Evolutionary conservation across 2,888 invertebrate species (phyloP).

Genomic region (Ephialtes manifestator): DNA sequence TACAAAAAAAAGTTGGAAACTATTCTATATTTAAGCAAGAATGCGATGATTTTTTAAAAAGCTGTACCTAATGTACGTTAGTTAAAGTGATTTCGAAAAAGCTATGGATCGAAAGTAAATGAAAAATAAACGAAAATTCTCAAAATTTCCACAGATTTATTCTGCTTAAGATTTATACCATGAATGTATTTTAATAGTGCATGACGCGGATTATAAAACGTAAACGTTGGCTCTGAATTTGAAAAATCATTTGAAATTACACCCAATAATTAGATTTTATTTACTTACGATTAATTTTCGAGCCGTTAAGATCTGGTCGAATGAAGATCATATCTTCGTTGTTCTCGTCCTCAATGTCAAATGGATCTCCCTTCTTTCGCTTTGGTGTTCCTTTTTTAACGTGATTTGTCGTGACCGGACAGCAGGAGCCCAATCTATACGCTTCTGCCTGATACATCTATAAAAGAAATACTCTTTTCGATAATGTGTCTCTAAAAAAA

Average conservation of each 20-base stretch:
- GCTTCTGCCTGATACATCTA: slow-evolving; percentile 87
- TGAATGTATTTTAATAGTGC: no score
- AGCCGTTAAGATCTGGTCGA: slow-evolving; percentile 77
- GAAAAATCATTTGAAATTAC: no score
- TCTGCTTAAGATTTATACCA: neutral
- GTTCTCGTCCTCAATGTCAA: slow-evolving; percentile 88
- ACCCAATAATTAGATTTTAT: neutral
- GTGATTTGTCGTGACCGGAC: slow-evolving; percentile 77
- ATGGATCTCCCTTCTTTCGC: slow-evolving; percentile 86
- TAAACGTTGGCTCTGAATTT: neutral
- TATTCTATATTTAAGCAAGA: no score
- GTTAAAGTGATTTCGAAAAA: neutral
- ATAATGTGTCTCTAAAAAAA: no score
- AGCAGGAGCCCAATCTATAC: slow-evolving; percentile 86
- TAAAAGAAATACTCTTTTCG: neutral
- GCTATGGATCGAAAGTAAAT: neutral
- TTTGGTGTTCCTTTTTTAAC: slow-evolving; percentile 79
- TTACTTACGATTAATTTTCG: slow-evolving; percentile 77
- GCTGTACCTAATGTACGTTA: neutral
- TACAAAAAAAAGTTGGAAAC: no score
- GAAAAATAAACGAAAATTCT: neutral
- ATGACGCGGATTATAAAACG: no score
- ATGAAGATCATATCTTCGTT: slow-evolving; percentile 89
- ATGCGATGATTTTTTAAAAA: slow-evolving; percentile 1
- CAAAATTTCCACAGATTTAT: neutral